phyloP scores from a whole-genome alignment of 2,113 vertebrate genomes.

The Pholis gunnellus region DNA sequence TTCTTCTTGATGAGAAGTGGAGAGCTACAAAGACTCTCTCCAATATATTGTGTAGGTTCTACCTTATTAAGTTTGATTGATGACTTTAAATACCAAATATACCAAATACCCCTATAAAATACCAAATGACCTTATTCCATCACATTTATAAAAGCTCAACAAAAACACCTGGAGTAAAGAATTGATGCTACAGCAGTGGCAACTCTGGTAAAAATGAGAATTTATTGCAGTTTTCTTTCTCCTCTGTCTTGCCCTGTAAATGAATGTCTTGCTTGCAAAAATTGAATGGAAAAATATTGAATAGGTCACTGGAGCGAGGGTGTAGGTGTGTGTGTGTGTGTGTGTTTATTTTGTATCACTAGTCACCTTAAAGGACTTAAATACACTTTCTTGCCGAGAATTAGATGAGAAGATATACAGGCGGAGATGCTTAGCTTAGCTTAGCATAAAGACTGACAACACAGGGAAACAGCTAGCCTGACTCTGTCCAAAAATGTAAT shows the following conservation, averaged over 20 bases:
- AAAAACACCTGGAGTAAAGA: constrained; percentile 22
- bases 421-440: background rate
- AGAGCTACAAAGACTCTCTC: background rate
- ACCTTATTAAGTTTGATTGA: background rate
- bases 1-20: constrained; percentile 10
- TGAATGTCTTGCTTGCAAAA: constrained; percentile 28
- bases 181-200: constrained; percentile 20
- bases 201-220: constrained; percentile 42
- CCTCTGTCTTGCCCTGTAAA: constrained; percentile 20
- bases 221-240: constrained; percentile 7
- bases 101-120: too few species aligned
- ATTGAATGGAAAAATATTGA: constrained; percentile 15
- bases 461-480: background rate
- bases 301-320: background rate
- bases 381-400: background rate
- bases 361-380: background rate
- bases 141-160: constrained; percentile 43
- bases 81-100: constrained; percentile 10
- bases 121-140: constrained; percentile 45
- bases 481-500: background rate
- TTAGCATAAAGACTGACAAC: background rate
- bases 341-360: background rate
- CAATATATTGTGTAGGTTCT: background rate
- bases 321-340: background rate
- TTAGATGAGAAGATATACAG: background rate